Evolutionary conservation across 2,888 invertebrate species (phyloP).

Genomic region (Rhingia campestris): DNA sequence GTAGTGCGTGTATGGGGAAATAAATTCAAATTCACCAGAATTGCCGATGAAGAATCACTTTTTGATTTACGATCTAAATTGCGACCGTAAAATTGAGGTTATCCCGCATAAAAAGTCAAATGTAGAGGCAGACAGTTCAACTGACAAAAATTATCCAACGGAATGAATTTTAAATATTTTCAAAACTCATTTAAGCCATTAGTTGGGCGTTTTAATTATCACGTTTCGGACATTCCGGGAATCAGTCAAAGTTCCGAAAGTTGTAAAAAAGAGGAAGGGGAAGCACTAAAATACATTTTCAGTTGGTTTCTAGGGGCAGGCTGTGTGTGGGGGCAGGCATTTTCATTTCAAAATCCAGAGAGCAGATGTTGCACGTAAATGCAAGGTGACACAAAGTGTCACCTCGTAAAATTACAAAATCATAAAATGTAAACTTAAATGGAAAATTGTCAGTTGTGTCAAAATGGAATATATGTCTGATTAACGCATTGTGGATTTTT

Average conservation of each 20-base stretch:
- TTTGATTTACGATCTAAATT: constrained; percentile 54
- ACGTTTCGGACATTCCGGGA: constrained; percentile 3
- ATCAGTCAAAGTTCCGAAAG: constrained; percentile 24
- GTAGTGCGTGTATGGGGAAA: background rate
- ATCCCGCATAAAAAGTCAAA: constrained; percentile 30
- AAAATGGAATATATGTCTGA: constrained; percentile 62
- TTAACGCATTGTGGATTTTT: constrained; percentile 61
- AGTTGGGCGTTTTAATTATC: constrained; percentile 38
- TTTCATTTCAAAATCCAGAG: constrained; percentile 1
- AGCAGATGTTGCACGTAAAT: constrained; percentile 47
- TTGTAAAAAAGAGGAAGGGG: constrained; percentile 16
- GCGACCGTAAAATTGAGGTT: constrained; percentile 20
- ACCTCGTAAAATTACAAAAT: constrained; percentile 61
- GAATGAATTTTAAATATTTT: constrained; percentile 37
- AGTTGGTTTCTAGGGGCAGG: background rate
- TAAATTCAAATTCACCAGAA: constrained; percentile 39
- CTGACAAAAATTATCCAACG: background rate
- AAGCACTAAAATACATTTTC: constrained; percentile 11
- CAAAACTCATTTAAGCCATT: constrained; percentile 21
- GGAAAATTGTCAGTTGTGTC: constrained; percentile 57
- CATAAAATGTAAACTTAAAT: constrained; percentile 50
- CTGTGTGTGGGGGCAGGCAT: background rate
- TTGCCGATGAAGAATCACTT: constrained; percentile 52
- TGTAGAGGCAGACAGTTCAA: background rate
- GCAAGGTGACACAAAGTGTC: constrained; percentile 61